Evolutionary conservation across 2,888 invertebrate genomes (phyloP).

Genomic region (Bimastos eiseni): DNA sequence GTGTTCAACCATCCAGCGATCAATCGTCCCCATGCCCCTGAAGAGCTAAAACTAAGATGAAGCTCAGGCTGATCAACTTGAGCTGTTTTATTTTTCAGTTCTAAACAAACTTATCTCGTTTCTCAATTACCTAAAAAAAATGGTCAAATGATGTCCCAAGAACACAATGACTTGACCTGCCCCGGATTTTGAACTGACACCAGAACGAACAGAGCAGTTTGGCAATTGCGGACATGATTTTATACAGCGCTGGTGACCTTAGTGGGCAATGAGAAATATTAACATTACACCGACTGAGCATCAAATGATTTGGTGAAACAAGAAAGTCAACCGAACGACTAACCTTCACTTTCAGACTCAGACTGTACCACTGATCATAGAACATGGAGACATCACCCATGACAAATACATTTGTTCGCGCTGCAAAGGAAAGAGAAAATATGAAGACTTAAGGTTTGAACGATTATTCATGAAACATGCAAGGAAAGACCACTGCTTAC

Average conservation of each 20-base stretch:
- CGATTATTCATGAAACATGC: background rate
- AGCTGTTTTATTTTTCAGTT: background rate
- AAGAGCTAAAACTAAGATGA: background rate
- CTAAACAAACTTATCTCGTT: background rate
- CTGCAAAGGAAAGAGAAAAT: constrained; percentile 9
- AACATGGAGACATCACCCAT: background rate
- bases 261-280: too few species aligned
- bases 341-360: constrained; percentile 36
- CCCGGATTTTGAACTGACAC: too few species aligned
- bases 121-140: background rate
- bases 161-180: background rate
- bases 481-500: background rate
- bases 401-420: constrained; percentile 25
- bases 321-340: background rate
- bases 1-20: too few species aligned
- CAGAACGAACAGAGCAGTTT: too few species aligned
- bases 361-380: constrained; percentile 30
- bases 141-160: background rate
- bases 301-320: background rate
- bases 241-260: too few species aligned
- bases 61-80: background rate
- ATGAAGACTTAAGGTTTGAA: background rate
- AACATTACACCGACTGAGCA: too few species aligned
- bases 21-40: too few species aligned
- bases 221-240: too few species aligned